Evolutionary conservation across 2,888 invertebrate genomes (phyloP), one percentile per base, ranked within the genome.

Genomic region (Thereva unica): DNA sequence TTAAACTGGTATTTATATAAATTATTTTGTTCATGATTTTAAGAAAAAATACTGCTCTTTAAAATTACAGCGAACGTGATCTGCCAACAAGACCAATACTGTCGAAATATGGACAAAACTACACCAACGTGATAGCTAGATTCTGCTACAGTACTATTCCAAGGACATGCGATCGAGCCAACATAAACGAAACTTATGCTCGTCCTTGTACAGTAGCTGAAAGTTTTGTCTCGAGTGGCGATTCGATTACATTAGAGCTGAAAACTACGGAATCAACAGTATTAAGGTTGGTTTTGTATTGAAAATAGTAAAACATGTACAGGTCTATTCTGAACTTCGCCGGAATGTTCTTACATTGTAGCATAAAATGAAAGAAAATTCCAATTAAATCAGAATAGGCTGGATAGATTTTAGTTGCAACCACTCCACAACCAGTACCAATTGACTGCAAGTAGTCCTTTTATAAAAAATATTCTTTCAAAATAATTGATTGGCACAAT

Each of bases 101-200:
- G 7, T 83, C 83, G 71, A 85, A 86, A 49, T 87, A 87, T 12
- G 84, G 85, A 0, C 86, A 86, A 66, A 92, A 92, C 53, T 72
- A 76, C 74, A 90, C 91, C 1, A 90, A 90, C 5, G 83, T 93
- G 9, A 84, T 93, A 59, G 93, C 92, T 0, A 85, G 91, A 61
- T 93, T 91, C 78, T 93, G 93, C 78, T 87, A 89, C 64, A 92
- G 92, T 75, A 86, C 90, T 54, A 88, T 92, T 9, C 92, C 93
- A 0, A 85, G 89, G 71, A 92, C 90, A 49, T 93, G 93, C 76
- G 93, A 93, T 77, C 91, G 92, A 73, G 89, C 89, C 0, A 84
- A 93, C 71, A 81, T 93, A 64, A 80, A 82, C 61, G 79, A 82
- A 66, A 80, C 78, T 42, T 76, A 76, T 64, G 87, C 89, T 23